These are phyloP conservation scores for Drosophila tani DNA, from an alignment of 1,140 invertebrate species.

Conservation along the genomic window DNA sequence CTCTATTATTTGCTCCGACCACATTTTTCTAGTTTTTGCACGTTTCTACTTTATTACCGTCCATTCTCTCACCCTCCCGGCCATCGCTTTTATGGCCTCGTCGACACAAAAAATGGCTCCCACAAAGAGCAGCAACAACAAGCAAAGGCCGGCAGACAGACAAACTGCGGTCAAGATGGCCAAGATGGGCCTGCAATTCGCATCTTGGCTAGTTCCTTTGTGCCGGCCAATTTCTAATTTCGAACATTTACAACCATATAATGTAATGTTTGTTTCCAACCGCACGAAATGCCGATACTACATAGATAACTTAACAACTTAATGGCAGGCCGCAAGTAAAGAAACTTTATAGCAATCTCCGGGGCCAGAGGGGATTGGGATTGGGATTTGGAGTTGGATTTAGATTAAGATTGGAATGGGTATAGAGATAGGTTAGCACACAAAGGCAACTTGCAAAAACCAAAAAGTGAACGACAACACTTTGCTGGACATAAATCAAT, in stretches of 20 bases:
- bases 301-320: slow-evolving; percentile 81
- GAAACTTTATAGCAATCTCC: slow-evolving; percentile 54
- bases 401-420: slow-evolving; percentile 2
- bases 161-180: slow-evolving; percentile 67
- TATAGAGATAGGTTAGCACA: slow-evolving; percentile 17
- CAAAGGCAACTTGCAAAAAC: slow-evolving; percentile 24
- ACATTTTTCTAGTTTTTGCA: slow-evolving; percentile 83
- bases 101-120: slow-evolving; percentile 50
- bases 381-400: slow-evolving; percentile 2
- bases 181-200: slow-evolving; percentile 11
- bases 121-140: slow-evolving; percentile 22
- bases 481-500: slow-evolving; percentile 70
- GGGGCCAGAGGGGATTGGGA: slow-evolving; percentile 14
- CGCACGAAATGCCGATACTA: slow-evolving; percentile 69
- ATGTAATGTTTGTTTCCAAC: slow-evolving; percentile 74
- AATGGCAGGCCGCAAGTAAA: slow-evolving; percentile 72
- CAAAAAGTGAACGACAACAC: slow-evolving; percentile 66
- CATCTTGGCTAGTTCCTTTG: slow-evolving; percentile 21
- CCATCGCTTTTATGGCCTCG: slow-evolving; percentile 68
- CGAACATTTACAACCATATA: slow-evolving; percentile 72
- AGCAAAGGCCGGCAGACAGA: slow-evolving; percentile 43
- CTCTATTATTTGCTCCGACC: slow-evolving; percentile 79
- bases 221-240: slow-evolving; percentile 73
- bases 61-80: slow-evolving; percentile 35
- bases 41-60: slow-evolving; percentile 82